Evolutionary conservation across 2,113 vertebrate genomes (phyloP).

Genomic region (Tichodroma muraria): DNA sequence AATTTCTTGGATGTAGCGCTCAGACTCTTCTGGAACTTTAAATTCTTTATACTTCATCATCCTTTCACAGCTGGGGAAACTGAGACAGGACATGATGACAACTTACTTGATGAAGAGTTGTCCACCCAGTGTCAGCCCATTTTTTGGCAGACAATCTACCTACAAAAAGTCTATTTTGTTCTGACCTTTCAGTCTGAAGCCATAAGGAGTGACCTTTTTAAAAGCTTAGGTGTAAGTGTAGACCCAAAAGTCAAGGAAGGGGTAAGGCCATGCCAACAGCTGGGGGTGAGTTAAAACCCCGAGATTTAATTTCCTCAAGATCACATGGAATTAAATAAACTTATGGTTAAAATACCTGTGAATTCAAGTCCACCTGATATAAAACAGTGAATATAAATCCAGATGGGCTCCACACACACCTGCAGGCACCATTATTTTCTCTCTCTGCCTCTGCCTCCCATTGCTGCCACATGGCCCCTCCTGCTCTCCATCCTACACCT

Average conservation of each 20-base stretch:
- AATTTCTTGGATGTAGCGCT: neutral
- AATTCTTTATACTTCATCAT: neutral
- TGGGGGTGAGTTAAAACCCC: neutral
- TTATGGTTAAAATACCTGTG: neutral
- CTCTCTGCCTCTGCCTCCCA: neutral
- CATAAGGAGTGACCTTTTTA: neutral
- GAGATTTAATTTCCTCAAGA: neutral
- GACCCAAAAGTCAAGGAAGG: neutral
- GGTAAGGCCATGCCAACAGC: neutral
- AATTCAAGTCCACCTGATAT: neutral
- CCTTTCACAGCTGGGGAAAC: neutral
- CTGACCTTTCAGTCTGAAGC: neutral
- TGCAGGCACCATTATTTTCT: neutral
- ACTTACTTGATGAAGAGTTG: neutral
- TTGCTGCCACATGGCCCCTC: neutral
- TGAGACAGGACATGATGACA: neutral
- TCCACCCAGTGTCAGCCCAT: neutral
- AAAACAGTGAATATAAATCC: neutral
- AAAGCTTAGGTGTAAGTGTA: neutral
- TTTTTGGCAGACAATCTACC: neutral
- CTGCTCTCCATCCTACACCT: neutral
- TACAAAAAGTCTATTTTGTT: neutral
- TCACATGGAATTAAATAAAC: neutral
- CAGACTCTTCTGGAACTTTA: neutral
- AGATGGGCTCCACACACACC: neutral